Base-by-base conservation (phyloP, 1,140 invertebrate genomes). In the Neomicropteryx cornuta region DNA sequence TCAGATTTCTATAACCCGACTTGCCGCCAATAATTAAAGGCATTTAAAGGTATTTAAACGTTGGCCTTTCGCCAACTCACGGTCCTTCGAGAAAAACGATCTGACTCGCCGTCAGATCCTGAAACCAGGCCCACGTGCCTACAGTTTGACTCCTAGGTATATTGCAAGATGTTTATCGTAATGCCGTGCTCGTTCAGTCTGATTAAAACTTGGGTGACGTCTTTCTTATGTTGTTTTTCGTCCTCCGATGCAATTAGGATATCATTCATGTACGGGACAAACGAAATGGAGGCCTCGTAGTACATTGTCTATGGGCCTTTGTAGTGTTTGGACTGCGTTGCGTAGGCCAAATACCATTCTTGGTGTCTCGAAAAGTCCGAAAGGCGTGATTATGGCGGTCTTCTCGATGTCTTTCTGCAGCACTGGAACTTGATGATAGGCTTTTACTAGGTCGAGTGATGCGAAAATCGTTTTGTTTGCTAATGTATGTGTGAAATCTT, bases 261-360 rank as follows among this genome's bases (percentile, higher is more conserved):
- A 39, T 73, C 73, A 43, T 73, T 71, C 1, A 75, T 28, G 43
- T 71, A 76, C 0, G 56, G 48, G 31, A 56, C 48, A 43, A 17
- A 8, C 39, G 36, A 60, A 69, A 21, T 51, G 46, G 5, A 58
- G 43, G 8, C 49, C 62, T 28, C 45, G 4, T 2, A 70, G 46
- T 2, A 70, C 50, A n/a, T 53, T 21, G 44, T 68, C 54, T 38
- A 73, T 71, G 17, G 64, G 57, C 10, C 70, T 38, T 47, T 72
- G 63, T 43, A 73, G 75, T 1, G 58, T 63, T 20, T 65, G 55
- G 4, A 55, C 55, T 6, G 64, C 65, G 45, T 67, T 68, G 16
- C 45, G 38, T 19, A 71, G 48, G 11, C 70, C 66, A 38, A 71
- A 69, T 11, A 43, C 42, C 51, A 70, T 57, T 6, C 41, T 30